Conservation (phyloP, 1,140 invertebrate species). For the Glossosoma conforme region DNA sequence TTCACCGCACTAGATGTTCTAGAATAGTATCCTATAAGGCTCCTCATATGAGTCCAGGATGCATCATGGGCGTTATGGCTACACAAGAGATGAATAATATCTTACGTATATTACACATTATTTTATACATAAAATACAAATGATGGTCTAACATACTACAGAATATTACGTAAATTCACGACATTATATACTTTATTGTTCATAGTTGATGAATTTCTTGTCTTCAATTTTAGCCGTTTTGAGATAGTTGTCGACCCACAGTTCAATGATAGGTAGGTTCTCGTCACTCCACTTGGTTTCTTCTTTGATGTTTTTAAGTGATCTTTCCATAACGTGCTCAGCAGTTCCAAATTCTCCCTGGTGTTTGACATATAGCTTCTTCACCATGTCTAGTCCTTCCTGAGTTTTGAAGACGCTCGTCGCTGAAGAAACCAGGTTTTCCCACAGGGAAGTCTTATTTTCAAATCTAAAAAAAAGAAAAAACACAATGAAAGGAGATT, state of each 20-base stretch:
- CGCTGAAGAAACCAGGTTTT: conserved; percentile 63
- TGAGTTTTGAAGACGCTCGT: conserved; percentile 67
- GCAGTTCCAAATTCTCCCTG: conserved; percentile 61
- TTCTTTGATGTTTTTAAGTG: conserved; percentile 61
- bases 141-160: too few species aligned
- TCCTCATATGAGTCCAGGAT: too few species aligned
- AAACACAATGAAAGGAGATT: background rate
- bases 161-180: background rate
- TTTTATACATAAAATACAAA: too few species aligned
- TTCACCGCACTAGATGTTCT: too few species aligned
- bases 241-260: conserved; percentile 59
- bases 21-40: too few species aligned
- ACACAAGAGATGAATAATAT: too few species aligned
- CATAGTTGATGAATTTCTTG: conserved; percentile 33
- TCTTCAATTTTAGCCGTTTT: conserved; percentile 30
- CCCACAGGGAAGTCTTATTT: conserved; percentile 65
- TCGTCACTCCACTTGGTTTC: conserved; percentile 65
- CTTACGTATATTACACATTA: too few species aligned
- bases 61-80: too few species aligned
- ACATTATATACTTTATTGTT: conserved; percentile 14
- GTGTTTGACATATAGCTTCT: conserved; percentile 53
- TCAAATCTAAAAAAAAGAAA: conserved; percentile 49
- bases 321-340: conserved; percentile 61
- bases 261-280: conserved; percentile 63
- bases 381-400: conserved; percentile 62